phyloP scores from a whole-genome alignment of 2,888 invertebrate species.

The Eulithis prunata region DNA sequence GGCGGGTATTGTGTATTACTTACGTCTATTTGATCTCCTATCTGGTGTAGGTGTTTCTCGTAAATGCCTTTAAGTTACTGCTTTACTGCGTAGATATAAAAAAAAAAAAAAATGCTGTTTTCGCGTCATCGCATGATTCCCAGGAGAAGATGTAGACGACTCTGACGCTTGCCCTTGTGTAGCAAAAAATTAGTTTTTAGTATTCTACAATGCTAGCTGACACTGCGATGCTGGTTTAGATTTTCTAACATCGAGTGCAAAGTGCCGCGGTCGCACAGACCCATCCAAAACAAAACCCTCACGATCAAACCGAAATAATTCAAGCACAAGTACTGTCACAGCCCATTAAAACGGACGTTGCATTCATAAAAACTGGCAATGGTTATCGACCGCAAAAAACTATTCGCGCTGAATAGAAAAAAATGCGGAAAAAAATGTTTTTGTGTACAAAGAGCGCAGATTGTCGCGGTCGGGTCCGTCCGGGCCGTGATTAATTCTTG shows the following conservation, averaged over 20 bases:
- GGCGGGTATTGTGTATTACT: too few relatives aligned
- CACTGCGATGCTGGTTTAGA: too few relatives aligned
- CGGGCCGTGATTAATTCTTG: constrained; percentile 79
- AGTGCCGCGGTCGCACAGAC: background rate
- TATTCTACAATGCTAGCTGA: too few relatives aligned
- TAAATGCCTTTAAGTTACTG: too few relatives aligned
- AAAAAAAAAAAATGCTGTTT: too few relatives aligned
- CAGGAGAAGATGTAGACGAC: too few relatives aligned
- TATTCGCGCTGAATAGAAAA: constrained; percentile 76
- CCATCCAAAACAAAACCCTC: background rate
- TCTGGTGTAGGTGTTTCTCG: too few relatives aligned
- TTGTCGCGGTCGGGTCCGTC: constrained; percentile 72
- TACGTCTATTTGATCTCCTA: too few relatives aligned
- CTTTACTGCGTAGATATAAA: too few relatives aligned
- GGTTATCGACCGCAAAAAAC: constrained; percentile 79
- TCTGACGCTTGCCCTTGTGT: too few relatives aligned
- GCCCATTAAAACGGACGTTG: constrained; percentile 57
- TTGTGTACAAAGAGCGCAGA: constrained; percentile 74
- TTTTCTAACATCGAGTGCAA: background rate
- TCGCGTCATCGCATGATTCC: too few relatives aligned
- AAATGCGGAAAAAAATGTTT: constrained; percentile 56
- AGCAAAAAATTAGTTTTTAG: too few relatives aligned
- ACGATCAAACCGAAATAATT: constrained; percentile 25
- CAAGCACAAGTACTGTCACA: constrained; percentile 37
- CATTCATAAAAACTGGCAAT: constrained; percentile 64